Percentiles rank a stretch among this genome's conserved stretches.
phyloP scores from a whole-genome alignment of 2,797 vertebrate species.

The Spinus olivaceus region DNA sequence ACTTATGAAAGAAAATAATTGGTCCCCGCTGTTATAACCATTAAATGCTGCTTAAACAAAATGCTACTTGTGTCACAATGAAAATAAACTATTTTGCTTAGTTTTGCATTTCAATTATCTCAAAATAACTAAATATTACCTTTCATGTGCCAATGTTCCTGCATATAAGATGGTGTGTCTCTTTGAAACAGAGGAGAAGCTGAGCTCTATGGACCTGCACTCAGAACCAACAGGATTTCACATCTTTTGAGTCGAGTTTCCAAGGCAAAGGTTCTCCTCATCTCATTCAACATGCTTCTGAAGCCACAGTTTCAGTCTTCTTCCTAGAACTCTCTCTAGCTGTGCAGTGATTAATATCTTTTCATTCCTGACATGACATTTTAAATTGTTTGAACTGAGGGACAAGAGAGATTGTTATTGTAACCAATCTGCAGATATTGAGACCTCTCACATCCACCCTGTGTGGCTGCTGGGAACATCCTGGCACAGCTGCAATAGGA shows the following conservation, averaged over 20 bases:
- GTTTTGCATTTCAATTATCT: not conserved
- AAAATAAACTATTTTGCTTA: not conserved
- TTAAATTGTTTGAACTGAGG: slow-evolving; percentile 46
- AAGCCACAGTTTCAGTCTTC: not conserved
- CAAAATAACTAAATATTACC: not conserved
- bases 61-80: not conserved
- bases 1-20: not conserved
- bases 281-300: not conserved
- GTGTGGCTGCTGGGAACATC: not conserved
- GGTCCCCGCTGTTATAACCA: not conserved
- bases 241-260: not conserved
- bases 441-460: not conserved
- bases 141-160: not conserved
- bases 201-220: not conserved
- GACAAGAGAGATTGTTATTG: slow-evolving; percentile 16
- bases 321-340: not conserved
- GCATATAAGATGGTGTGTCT: not conserved
- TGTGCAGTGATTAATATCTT: slow-evolving; percentile 24
- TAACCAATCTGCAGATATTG: slow-evolving; percentile 10
- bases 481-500: not conserved
- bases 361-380: slow-evolving; percentile 27
- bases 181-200: not conserved
- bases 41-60: not conserved
- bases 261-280: not conserved
- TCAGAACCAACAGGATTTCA: not conserved